Percentiles rank a stretch among this genome's conserved stretches.
Conservation (phyloP, 2,888 invertebrate genomes). For the Agrochola circellaris region DNA sequence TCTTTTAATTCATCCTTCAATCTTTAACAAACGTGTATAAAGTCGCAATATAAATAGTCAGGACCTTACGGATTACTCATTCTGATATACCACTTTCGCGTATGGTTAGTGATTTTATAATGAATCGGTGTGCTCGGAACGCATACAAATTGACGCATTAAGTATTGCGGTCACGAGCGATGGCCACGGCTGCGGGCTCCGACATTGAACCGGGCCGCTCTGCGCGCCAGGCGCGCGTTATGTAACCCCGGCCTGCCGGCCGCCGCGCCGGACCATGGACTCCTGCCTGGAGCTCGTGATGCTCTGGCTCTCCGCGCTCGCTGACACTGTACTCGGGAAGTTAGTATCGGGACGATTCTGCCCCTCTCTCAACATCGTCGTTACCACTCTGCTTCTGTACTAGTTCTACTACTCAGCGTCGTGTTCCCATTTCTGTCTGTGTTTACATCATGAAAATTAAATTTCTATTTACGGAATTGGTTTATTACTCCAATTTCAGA, state of each 20-base stretch:
- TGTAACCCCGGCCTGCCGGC: conserved; percentile 15
- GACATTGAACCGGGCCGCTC: conserved; percentile 11
- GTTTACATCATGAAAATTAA: background rate
- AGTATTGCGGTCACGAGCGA: conserved; percentile 68
- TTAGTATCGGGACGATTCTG: conserved; percentile 68
- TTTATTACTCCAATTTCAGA: background rate
- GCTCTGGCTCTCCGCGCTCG: conserved; percentile 75
- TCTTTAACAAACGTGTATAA: background rate
- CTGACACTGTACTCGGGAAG: conserved; percentile 74
- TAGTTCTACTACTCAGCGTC: background rate
- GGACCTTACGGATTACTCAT: conserved; percentile 32
- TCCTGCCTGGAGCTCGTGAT: conserved; percentile 73
- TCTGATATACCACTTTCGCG: conserved; percentile 48
- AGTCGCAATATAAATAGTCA: conserved; percentile 6
- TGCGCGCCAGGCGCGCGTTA: conserved; percentile 12
- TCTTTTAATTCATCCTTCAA: background rate
- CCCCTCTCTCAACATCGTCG: background rate
- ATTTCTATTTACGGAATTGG: background rate
- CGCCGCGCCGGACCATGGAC: conserved; percentile 58
- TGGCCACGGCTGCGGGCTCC: conserved; percentile 48
- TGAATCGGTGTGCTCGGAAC: conserved; percentile 52
- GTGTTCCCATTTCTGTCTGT: background rate
- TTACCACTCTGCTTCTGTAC: background rate
- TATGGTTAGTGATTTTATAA: conserved; percentile 57
- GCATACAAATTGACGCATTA: conserved; percentile 63